Evolutionary conservation across 2,797 vertebrate species (phyloP).

Genomic region (Muraenolepis orangiensis): DNA sequence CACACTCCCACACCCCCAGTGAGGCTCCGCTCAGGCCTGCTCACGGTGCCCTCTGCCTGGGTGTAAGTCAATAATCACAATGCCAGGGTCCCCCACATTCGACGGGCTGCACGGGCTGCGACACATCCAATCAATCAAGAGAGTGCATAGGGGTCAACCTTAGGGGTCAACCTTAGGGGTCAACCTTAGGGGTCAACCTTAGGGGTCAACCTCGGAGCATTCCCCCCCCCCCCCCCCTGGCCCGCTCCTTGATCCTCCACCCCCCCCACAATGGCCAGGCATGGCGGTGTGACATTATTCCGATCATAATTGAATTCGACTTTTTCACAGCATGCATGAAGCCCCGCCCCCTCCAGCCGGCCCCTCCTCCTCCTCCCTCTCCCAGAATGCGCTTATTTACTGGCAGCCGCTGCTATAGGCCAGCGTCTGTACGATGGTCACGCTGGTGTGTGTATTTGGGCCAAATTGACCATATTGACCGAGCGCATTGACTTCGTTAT

Average conservation of each 20-base stretch:
- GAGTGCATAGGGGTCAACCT: slow-evolving; percentile 62
- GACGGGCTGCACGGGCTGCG: too few relatives aligned
- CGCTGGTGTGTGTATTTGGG: slow-evolving; percentile 46
- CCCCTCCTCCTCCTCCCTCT: too few relatives aligned
- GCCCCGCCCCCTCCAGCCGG: slow-evolving; percentile 31
- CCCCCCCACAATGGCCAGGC: slow-evolving; percentile 35
- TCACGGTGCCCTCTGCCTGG: slow-evolving; percentile 65
- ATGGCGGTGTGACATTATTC: slow-evolving; percentile 62
- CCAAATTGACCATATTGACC: slow-evolving; percentile 60
- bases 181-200: too few relatives aligned
- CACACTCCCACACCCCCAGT: too few relatives aligned
- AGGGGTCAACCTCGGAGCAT: slow-evolving; percentile 63
- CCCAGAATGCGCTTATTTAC: slow-evolving; percentile 46
- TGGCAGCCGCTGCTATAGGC: slow-evolving; percentile 48
- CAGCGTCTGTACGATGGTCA: slow-evolving; percentile 58
- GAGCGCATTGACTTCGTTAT: slow-evolving; percentile 54
- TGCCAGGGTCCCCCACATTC: slow-evolving; percentile 50
- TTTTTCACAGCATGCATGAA: slow-evolving; percentile 48
- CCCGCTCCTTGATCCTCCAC: slow-evolving; percentile 53
- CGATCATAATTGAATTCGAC: slow-evolving; percentile 63
- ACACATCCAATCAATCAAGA: slow-evolving; percentile 73
- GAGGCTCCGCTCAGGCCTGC: slow-evolving; percentile 65
- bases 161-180: slow-evolving; percentile 65
- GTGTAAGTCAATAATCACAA: slow-evolving; percentile 74
- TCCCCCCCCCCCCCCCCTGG: slow-evolving; percentile 42